Conservation (phyloP, 2,888 invertebrate species). For the Apamea monoglypha region DNA sequence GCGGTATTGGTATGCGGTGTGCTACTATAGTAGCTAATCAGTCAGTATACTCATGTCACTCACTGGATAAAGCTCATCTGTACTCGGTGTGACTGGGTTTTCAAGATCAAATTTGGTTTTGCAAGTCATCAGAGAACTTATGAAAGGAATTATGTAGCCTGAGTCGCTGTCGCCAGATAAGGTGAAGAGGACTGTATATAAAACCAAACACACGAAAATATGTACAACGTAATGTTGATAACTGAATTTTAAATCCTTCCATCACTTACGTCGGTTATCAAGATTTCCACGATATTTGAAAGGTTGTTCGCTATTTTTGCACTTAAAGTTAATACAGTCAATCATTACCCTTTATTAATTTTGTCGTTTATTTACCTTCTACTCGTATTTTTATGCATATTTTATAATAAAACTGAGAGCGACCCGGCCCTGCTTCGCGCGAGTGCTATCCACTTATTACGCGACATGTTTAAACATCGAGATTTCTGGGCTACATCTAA, state of each 20-base stretch:
- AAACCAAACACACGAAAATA: background rate
- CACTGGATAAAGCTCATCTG: no score
- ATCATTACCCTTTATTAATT: background rate
- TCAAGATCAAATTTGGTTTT: no score
- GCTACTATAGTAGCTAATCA: background rate
- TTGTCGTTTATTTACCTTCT: background rate
- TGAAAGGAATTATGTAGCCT: no score
- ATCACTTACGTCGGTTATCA: no score
- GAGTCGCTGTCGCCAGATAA: no score
- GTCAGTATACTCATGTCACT: background rate
- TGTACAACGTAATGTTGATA: slow-evolving; percentile 1
- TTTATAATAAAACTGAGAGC: background rate
- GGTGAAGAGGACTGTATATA: no score
- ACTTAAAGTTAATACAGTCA: background rate
- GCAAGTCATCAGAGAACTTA: no score
- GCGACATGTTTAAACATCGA: background rate
- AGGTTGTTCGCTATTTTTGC: background rate
- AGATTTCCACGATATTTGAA: no score
- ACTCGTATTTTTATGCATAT: background rate
- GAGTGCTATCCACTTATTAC: background rate
- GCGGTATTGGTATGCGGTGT: background rate
- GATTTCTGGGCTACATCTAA: background rate
- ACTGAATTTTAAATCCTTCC: background rate
- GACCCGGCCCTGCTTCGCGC: background rate
- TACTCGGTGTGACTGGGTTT: no score